Base-by-base conservation (phyloP, 2,113 vertebrate genomes). In the Apteryx mantelli region DNA sequence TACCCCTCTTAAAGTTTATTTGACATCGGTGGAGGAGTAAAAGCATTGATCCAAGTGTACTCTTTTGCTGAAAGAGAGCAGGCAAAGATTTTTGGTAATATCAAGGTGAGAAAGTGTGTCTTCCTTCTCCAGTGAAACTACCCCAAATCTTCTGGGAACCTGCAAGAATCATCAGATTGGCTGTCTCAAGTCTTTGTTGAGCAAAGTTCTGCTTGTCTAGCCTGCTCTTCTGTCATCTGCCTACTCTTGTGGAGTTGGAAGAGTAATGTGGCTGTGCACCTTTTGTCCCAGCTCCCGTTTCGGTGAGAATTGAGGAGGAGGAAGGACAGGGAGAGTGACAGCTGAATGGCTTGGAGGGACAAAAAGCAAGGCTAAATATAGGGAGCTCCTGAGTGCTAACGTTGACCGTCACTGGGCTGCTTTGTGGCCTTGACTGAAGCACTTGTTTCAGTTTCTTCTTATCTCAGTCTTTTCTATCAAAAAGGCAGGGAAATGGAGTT, bases 151-250 rank as follows among this genome's bases (percentile, higher is more conserved):
- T 55, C 3, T 4, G 7, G n/a, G 46, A 5, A 26, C n/a, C 15
- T 34, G 50, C 11, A 61, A 28, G 21, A 48, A 42, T 38, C 25
- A 1, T 48, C 55, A 42, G 91, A 63, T 12, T 26, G 56, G 4
- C 53, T 56, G 12, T 42, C 48, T 56, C 24, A 21, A 1, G 15
- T 55, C 17, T 81, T 86, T 50, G 32, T n/a, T 91, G 17, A 42
- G 64, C 74, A 74, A 73, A 58, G 26, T 86, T 25, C 42, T 42
- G 0, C 61, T 77, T 73, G 42, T 13, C 13, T 26, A 11, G 3
- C 15, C 53, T 75, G 17, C 21, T 60, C 2, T 0, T 21, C 9
- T 5, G 18, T 69, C 28, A 19, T 1, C 0, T 61, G n/a, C n/a
- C n/a, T 64, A 42, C 76, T 13, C 0, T 21, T 28, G 70, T 55